A percentile compares a stretch with the other conserved stretches of the same genome.
Evolutionary conservation across 2,113 vertebrate genomes (phyloP).

Genomic region (Tragelaphus scriptus): DNA sequence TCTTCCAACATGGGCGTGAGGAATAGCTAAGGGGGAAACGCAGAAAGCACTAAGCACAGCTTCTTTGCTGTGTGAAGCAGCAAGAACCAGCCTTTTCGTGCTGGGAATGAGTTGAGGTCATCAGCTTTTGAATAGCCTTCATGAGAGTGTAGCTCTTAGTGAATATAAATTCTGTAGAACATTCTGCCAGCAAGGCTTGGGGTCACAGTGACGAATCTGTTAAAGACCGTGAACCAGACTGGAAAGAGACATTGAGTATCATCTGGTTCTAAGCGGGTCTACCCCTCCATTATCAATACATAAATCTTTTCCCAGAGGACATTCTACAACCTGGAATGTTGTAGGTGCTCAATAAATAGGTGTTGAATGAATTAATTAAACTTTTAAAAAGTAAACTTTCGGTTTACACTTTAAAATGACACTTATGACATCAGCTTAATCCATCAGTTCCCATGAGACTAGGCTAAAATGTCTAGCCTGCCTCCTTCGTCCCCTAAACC

Average conservation of each 20-base stretch:
- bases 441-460: neutral
- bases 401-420: slow-evolving; percentile 17
- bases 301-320: neutral
- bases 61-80: neutral
- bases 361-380: neutral
- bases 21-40: accelerated
- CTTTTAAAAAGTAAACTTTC: slow-evolving; percentile 13
- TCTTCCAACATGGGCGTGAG: neutral
- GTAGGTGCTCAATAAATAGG: slow-evolving; percentile 17
- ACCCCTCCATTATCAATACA: neutral
- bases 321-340: neutral
- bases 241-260: neutral
- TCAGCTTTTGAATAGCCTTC: neutral
- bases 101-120: neutral
- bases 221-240: slow-evolving; percentile 7
- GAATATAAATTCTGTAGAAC: slow-evolving; percentile 18
- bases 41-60: neutral
- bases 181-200: slow-evolving; percentile 24
- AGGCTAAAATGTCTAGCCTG: neutral
- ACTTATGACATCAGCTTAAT: neutral
- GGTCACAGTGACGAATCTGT: slow-evolving; percentile 3
- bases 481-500: neutral
- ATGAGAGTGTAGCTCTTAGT: neutral
- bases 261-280: neutral
- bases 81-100: neutral